Evolutionary conservation across 2,113 vertebrate genomes (phyloP).

Genomic region (Myiagra hebetior): DNA sequence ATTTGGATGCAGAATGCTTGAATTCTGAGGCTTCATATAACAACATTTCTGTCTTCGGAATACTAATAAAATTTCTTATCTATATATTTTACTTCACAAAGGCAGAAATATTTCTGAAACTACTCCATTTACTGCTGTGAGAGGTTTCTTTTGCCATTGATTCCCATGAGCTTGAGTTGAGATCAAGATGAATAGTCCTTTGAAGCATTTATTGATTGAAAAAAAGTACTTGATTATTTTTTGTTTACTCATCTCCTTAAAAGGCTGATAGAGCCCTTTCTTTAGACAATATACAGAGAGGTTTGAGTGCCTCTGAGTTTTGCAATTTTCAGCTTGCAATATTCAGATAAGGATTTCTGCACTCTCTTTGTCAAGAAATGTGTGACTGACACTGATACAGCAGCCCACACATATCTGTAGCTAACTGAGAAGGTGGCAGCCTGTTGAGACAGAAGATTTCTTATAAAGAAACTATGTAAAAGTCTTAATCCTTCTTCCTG

Average conservation of each 20-base stretch:
- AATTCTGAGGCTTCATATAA: neutral
- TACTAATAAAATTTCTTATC: neutral
- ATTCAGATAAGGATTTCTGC: neutral
- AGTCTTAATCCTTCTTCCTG: conserved; percentile 28
- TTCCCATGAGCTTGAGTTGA: neutral
- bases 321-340: neutral
- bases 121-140: neutral
- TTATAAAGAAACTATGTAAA: neutral
- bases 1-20: neutral
- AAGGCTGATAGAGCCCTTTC: neutral
- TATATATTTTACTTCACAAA: neutral
- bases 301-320: neutral
- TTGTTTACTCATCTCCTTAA: neutral
- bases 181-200: neutral
- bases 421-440: neutral
- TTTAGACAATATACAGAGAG: neutral
- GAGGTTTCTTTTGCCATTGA: neutral
- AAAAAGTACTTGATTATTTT: neutral
- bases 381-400: neutral
- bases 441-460: neutral
- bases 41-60: neutral
- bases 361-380: neutral
- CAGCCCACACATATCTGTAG: neutral
- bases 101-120: neutral
- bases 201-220: neutral